Evolutionary conservation across 2,797 vertebrate genomes (phyloP).

Genomic region (Crocodylus rhombifer): DNA sequence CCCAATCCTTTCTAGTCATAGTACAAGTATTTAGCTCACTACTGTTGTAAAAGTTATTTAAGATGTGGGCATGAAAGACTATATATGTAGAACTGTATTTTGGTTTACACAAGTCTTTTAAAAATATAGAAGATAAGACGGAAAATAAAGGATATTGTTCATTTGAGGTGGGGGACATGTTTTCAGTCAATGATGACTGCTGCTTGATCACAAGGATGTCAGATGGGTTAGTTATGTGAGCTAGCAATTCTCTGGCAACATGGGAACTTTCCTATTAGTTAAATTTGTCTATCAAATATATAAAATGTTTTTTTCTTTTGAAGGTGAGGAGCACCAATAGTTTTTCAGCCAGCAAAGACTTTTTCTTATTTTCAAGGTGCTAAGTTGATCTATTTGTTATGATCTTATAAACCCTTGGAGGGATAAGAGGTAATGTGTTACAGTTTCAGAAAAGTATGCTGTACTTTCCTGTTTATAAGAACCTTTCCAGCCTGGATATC

Average conservation of each 20-base stretch:
- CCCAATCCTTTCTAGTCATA: neutral
- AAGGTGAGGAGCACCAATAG: neutral
- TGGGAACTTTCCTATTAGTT: neutral
- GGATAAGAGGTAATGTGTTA: neutral
- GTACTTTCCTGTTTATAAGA: neutral
- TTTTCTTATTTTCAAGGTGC: constrained; percentile 1
- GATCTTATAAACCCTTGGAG: neutral
- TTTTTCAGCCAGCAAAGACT: neutral
- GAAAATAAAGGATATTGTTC: constrained; percentile 45
- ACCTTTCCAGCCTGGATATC: too few relatives aligned
- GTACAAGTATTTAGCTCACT: constrained; percentile 1
- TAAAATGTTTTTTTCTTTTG: neutral
- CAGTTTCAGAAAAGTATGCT: neutral
- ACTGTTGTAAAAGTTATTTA: constrained; percentile 2
- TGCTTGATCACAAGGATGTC: neutral
- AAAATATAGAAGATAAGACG: constrained; percentile 33
- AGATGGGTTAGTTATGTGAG: neutral
- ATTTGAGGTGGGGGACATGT: constrained; percentile 51
- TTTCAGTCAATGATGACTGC: constrained; percentile 47
- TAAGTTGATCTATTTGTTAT: neutral
- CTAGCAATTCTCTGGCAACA: neutral
- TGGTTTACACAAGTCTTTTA: constrained; percentile 51
- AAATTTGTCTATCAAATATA: neutral
- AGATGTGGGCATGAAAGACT: constrained; percentile 27
- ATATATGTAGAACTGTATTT: neutral